These are phyloP conservation scores for Megaptera novaeangliae DNA, from an alignment of 2,113 vertebrate genomes.

Conservation along the genomic window DNA sequence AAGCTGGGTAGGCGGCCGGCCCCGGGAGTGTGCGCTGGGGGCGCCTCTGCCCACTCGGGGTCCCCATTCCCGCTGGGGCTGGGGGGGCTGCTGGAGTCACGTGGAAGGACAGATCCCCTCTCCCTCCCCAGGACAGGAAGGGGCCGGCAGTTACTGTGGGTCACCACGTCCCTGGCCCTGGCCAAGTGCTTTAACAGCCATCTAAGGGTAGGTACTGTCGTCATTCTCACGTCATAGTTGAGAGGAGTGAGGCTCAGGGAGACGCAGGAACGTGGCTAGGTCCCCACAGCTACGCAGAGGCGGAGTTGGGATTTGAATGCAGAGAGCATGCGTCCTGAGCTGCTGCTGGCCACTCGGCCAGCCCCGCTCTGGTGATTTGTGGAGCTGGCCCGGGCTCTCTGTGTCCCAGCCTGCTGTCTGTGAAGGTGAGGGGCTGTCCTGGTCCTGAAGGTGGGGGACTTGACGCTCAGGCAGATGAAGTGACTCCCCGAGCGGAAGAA, in stretches of 20 bases:
- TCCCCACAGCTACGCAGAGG: not conserved
- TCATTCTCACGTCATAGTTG: not conserved
- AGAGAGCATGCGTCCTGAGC: not conserved
- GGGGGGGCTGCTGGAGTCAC: not conserved
- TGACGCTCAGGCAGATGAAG: not conserved
- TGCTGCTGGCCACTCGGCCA: fast-evolving
- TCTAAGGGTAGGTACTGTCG: not conserved
- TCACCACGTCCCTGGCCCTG: not conserved
- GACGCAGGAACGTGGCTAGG: not conserved
- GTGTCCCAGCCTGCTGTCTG: fast-evolving
- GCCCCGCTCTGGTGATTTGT: not conserved
- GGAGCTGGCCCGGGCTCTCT: not conserved
- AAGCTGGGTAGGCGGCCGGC: constrained; percentile 75
- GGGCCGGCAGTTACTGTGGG: not conserved
- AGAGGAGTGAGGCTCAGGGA: not conserved
- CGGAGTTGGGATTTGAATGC: not conserved
- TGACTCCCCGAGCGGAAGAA: not conserved
- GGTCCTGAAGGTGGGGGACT: not conserved
- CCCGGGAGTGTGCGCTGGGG: fast-evolving
- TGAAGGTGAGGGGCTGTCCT: not conserved
- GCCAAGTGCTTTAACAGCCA: not conserved
- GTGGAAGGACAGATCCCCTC: not conserved
- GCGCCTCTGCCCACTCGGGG: not conserved
- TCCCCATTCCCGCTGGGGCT: not conserved
- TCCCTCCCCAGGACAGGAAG: not conserved